phyloP scores from a whole-genome alignment of 1,140 invertebrate genomes.

The Drosophila mauritiana region DNA sequence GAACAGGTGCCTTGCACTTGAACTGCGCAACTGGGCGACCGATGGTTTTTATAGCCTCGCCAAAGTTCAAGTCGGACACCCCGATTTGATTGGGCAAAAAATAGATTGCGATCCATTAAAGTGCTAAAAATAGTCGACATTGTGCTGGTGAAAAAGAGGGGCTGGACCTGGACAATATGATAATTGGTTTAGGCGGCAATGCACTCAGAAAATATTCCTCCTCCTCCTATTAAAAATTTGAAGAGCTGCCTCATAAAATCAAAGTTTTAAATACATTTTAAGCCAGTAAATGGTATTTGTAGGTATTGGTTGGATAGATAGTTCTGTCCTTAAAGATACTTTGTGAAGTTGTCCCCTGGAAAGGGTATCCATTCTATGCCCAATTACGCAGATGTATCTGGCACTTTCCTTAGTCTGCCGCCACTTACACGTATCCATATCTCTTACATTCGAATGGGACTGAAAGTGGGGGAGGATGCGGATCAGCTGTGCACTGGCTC shows the following conservation, averaged over 20 bases:
- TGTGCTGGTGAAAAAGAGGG: slow-evolving; percentile 11
- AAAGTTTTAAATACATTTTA: neutral
- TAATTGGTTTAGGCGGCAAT: neutral
- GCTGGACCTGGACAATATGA: slow-evolving; percentile 1
- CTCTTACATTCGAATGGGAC: slow-evolving; percentile 23
- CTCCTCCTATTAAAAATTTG: too few relatives aligned
- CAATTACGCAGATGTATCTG: slow-evolving; percentile 29
- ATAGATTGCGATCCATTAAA: slow-evolving; percentile 43
- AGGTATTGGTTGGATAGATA: too few relatives aligned
- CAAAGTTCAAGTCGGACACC: slow-evolving; percentile 18
- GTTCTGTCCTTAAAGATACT: neutral
- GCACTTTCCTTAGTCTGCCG: slow-evolving; percentile 8
- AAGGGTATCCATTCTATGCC: slow-evolving; percentile 15
- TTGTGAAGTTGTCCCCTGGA: neutral
- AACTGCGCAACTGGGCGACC: slow-evolving; percentile 9
- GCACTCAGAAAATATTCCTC: neutral
- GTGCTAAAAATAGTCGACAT: slow-evolving; percentile 54
- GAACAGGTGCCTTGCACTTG: slow-evolving; percentile 32
- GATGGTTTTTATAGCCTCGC: slow-evolving; percentile 56
- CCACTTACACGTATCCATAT: slow-evolving; percentile 29
- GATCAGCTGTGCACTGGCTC: slow-evolving; percentile 43
- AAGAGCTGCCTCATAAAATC: too few relatives aligned
- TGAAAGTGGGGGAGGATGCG: slow-evolving; percentile 5
- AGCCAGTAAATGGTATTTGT: too few relatives aligned
- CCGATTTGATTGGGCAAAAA: slow-evolving; percentile 64